Conservation (phyloP, 1,140 invertebrate species). For the Sarcophaga peregrina region DNA sequence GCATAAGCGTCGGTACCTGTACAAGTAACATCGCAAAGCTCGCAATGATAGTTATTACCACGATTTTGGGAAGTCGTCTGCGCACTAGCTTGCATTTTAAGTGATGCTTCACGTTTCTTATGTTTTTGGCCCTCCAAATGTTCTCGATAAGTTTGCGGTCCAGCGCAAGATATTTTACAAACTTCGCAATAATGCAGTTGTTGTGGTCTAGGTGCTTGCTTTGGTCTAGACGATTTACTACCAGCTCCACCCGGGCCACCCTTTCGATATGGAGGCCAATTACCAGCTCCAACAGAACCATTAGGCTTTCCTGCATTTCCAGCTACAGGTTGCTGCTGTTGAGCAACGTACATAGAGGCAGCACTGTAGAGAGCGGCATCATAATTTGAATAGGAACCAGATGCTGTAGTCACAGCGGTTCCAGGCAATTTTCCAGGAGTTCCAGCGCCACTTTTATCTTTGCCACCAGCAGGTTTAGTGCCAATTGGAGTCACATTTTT, state of each 20-base stretch:
- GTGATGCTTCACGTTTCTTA: constrained; percentile 96
- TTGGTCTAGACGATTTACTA: constrained; percentile 66
- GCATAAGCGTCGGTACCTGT: constrained; percentile 98
- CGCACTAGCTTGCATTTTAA: constrained; percentile 76
- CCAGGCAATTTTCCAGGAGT: constrained; percentile 48
- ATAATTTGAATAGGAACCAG: constrained; percentile 81
- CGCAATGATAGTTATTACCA: constrained; percentile 83
- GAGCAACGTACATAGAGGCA: constrained; percentile 91
- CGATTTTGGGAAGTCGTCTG: constrained; percentile 69
- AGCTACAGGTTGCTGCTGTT: constrained; percentile 71
- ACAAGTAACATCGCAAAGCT: constrained; percentile 97
- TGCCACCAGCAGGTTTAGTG: constrained; percentile 58
- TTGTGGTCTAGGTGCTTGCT: constrained; percentile 87
- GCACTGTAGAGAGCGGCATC: constrained; percentile 94
- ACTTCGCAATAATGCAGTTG: constrained; percentile 96
- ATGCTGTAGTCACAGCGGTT: constrained; percentile 66
- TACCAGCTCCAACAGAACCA: constrained; percentile 53
- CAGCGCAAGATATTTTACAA: constrained; percentile 97
- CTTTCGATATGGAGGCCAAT: constrained; percentile 46
- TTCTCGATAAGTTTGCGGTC: constrained; percentile 95
- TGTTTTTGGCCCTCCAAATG: constrained; percentile 98
- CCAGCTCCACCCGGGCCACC: constrained; percentile 72
- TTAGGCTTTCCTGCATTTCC: constrained; percentile 52
- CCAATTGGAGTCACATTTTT: constrained; percentile 56
- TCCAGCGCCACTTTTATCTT: constrained; percentile 58